These are phyloP conservation scores for Diarsia mendica DNA, from an alignment of 2,888 invertebrate genomes.

Conservation along the genomic window DNA sequence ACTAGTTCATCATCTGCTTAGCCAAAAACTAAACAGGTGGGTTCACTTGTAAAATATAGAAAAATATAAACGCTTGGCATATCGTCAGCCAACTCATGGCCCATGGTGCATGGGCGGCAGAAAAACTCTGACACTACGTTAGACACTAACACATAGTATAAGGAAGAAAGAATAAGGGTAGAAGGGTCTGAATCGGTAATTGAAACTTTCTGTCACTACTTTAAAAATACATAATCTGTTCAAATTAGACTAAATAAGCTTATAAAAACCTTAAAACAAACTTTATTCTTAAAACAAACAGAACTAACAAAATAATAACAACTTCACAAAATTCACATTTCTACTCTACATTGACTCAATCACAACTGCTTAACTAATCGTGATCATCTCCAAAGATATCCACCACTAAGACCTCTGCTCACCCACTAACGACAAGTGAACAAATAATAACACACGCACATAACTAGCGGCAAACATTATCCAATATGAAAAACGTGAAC, in stretches of 20 bases:
- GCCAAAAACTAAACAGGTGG: not conserved
- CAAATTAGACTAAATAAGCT: too few relatives aligned
- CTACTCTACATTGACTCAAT: not conserved
- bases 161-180: too few relatives aligned
- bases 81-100: too few relatives aligned
- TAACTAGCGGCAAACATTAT: slow-evolving; percentile 66
- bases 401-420: slow-evolving; percentile 11
- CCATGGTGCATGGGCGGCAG: too few relatives aligned
- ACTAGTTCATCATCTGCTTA: too few relatives aligned
- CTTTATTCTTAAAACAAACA: not conserved
- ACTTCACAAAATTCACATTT: not conserved
- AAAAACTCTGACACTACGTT: too few relatives aligned
- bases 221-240: too few relatives aligned
- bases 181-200: not conserved
- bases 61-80: too few relatives aligned
- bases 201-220: not conserved
- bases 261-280: not conserved
- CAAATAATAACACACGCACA: slow-evolving; percentile 52
- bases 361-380: not conserved
- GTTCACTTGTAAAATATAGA: not conserved
- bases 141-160: too few relatives aligned
- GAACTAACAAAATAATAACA: not conserved
- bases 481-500: slow-evolving; percentile 72
- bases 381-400: slow-evolving; percentile 4
- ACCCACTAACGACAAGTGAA: slow-evolving; percentile 47